A percentile compares a stretch with the other conserved stretches of the same genome.
Evolutionary conservation across 2,888 invertebrate genomes (phyloP).

Genomic region (Lamellibrachia columna): DNA sequence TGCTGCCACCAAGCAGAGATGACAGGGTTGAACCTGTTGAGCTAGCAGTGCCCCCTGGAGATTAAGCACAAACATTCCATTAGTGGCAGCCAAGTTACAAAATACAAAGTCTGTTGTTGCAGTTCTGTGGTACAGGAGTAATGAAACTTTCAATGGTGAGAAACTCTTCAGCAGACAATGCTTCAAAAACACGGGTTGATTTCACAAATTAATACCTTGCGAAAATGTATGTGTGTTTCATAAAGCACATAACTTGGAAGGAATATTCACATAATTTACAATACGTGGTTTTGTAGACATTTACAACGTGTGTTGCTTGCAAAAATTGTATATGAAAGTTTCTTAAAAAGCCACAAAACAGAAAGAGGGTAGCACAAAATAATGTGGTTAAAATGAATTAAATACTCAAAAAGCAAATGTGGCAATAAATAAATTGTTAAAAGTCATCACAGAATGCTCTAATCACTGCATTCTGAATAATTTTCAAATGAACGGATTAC

Average conservation of each 20-base stretch:
- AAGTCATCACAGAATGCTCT: not conserved
- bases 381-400: not conserved
- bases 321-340: not conserved
- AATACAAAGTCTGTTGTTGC: not conserved
- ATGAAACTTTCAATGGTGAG: not conserved
- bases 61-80: not conserved
- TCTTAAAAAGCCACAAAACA: not conserved
- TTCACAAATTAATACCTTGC: no score
- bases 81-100: not conserved
- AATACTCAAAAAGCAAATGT: not conserved
- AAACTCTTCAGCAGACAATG: not conserved
- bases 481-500: not conserved
- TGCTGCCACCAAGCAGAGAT: not conserved
- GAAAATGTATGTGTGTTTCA: not conserved
- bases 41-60: not conserved
- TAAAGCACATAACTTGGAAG: not conserved
- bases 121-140: not conserved
- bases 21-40: not conserved
- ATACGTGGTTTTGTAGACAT: not conserved
- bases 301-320: not conserved
- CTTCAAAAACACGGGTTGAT: not conserved
- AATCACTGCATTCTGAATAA: not conserved
- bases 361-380: not conserved
- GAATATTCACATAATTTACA: not conserved
- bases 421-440: not conserved